Percentiles rank a stretch among this genome's conserved stretches.
phyloP scores from a whole-genome alignment of 2,888 invertebrate genomes.

The Kuschelorhynchus macadamiae region DNA sequence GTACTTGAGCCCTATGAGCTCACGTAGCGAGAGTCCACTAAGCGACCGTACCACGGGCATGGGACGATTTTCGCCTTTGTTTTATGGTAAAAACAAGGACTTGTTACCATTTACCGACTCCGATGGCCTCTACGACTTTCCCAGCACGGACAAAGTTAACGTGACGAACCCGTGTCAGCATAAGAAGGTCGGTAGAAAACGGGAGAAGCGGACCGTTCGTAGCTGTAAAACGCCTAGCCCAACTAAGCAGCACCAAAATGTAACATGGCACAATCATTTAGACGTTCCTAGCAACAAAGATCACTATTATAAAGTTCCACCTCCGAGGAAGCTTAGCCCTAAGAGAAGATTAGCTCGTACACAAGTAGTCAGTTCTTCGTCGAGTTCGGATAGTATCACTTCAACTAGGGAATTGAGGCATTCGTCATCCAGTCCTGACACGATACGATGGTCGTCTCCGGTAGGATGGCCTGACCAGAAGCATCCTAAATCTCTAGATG shows the following conservation, averaged over 20 bases:
- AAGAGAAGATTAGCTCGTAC: slow-evolving; percentile 72
- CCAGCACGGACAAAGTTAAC: slow-evolving; percentile 79
- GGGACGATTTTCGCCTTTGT: slow-evolving; percentile 79
- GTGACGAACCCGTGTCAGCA: slow-evolving; percentile 67
- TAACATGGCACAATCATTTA: slow-evolving; percentile 72
- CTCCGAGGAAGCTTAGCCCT: slow-evolving; percentile 72
- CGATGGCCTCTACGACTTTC: slow-evolving; percentile 85
- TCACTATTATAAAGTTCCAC: slow-evolving; percentile 61
- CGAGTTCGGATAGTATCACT: slow-evolving; percentile 74
- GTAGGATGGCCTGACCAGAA: slow-evolving; percentile 66
- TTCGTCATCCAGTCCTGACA: slow-evolving; percentile 68
- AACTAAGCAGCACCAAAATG: slow-evolving; percentile 66
- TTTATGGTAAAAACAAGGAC: slow-evolving; percentile 77
- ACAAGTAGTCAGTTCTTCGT: slow-evolving; percentile 73
- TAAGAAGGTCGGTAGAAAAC: slow-evolving; percentile 76
- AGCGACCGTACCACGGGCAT: slow-evolving; percentile 79
- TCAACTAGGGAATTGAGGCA: slow-evolving; percentile 69
- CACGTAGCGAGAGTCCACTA: slow-evolving; percentile 83
- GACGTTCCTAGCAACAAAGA: slow-evolving; percentile 73
- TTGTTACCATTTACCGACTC: slow-evolving; percentile 82
- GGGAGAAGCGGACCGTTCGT: slow-evolving; percentile 72
- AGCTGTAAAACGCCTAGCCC: slow-evolving; percentile 71
- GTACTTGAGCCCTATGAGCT: slow-evolving; percentile 79
- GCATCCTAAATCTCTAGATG: slow-evolving; percentile 65
- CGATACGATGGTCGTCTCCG: slow-evolving; percentile 66